Base-by-base conservation (phyloP, 2,113 vertebrate genomes). In the Leptodactylus fuscus region DNA sequence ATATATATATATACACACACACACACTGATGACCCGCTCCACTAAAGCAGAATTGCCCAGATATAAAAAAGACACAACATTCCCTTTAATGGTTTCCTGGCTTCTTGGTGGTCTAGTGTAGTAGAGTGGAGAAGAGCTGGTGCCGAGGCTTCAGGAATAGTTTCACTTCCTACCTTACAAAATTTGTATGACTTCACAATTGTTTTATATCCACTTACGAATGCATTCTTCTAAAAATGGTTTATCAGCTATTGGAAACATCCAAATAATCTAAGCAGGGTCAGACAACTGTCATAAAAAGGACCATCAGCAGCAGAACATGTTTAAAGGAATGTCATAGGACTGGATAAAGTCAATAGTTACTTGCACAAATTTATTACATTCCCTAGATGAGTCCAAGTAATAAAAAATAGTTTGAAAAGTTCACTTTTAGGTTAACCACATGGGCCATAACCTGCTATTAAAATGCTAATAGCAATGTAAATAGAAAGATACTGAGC, bases 351-450 rank as follows among this genome's bases (percentile, higher is more conserved):
- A 24, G n/a, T 44, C 71, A 46, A 27, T 74, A 46, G 5, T 44
- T 27, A 74, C n/a, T 74, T 27, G 41, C 15, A 74, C 22, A 11
- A 1, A 74, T 74, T 74, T 44, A 12, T 46, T 46, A 27, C 71
- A 74, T 46, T 74, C 44, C 38, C 46, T 48, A 18, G 5, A 46
- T 48, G 41, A n/a, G 38, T 46, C 5, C 22, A 44, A 41, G 38
- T 74, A 48, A 74, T 74, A 74, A 74, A n/a, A 74, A 74, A 73
- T 73, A 48, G 41, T 46, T 74, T 74, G n/a, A 48, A 48, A 46
- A 44, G 71, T 74, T 74, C 71, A 74, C 44, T 48, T 74, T 46
- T 74, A 74, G 71, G 71, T 74, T 74, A 74, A 74, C 11, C 36
- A 71, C 34, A n/a, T 12, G 44, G 22, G 38, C 11, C 15, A 41